Evolutionary conservation across 1,140 invertebrate genomes (phyloP), one percentile per base, ranked within the genome.

Genomic region (Zaprionus gabonicus): DNA sequence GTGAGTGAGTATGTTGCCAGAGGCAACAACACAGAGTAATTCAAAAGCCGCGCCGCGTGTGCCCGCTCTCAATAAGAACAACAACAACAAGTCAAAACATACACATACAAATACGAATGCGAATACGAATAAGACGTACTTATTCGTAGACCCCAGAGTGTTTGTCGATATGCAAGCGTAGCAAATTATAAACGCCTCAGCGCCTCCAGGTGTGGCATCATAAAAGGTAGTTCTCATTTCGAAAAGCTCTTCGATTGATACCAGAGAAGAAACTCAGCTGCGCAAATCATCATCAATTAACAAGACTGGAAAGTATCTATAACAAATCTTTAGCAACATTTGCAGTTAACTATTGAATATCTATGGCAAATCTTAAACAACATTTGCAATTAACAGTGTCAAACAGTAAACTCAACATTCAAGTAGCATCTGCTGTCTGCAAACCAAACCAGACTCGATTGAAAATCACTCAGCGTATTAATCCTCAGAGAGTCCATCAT

Each of bases 11-110:
- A 58, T 12, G 72, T 75, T 71, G 73, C 68, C 73, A 66, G 27
- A 28, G 71, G 69, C 73, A 71, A 75, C 67, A n/a, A 25, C 46
- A 23, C 20, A 49, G 46, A 51, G 69, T 44, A 63, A 64, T 71
- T 71, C 67, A 75, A 70, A 75, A 71, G 71, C 71, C 58, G 67
- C 51, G 65, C 64, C 71, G 65, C 71, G 41, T 75, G 58, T 69
- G 66, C 66, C 36, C 58, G 69, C 9, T 34, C 9, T 34, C 68
- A 71, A 71, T 64, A 71, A 65, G 27, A 76, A 71, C 64, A 71
- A 76, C 57, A 41, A 36, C 34, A 36, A 51, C 25, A 20, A 55
- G 53, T 28, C 59, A 51, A 41, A 44, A 44, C 49, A 71, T 58
- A 71, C 55, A 44, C 49, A 71, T 58, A 71, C 38, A 75, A 63